A percentile compares a stretch with the other conserved stretches of the same genome.
Conservation (phyloP, 2,888 invertebrate species). For the Lagria hirta region DNA sequence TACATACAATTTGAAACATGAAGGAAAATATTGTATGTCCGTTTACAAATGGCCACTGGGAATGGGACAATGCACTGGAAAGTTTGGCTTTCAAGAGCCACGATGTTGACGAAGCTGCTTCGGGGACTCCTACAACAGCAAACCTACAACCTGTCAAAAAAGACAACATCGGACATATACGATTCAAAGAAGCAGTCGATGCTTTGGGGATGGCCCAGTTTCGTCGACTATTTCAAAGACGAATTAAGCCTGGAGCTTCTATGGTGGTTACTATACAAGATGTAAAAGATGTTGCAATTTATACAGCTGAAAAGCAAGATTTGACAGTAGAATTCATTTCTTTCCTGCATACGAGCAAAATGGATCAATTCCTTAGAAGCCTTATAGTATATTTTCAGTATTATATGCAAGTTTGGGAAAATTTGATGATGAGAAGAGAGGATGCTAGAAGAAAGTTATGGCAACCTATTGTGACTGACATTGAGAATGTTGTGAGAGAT, state of each 20-base stretch:
- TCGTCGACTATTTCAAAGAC: constrained; percentile 61
- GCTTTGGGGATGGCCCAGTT: constrained; percentile 60
- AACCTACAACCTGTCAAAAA: constrained; percentile 21
- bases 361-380: constrained; percentile 65
- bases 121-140: constrained; percentile 34
- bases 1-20: too few species aligned
- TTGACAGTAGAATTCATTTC: constrained; percentile 62
- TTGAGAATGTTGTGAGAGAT: constrained; percentile 57
- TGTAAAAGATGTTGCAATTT: constrained; percentile 63
- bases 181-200: constrained; percentile 60
- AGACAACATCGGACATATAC: constrained; percentile 39
- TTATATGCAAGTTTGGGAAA: constrained; percentile 64
- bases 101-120: constrained; percentile 47
- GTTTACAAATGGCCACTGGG: constrained; percentile 56
- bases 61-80: constrained; percentile 53
- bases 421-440: constrained; percentile 57
- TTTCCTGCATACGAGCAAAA: constrained; percentile 60
- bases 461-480: constrained; percentile 55
- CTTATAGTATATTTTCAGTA: constrained; percentile 65
- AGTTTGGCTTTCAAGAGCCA: constrained; percentile 29
- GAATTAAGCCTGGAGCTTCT: constrained; percentile 57
- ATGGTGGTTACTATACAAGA: constrained; percentile 64
- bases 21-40: constrained; percentile 9
- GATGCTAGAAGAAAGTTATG: constrained; percentile 59
- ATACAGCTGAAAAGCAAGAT: constrained; percentile 57